A percentile compares a stretch with the other conserved stretches of the same genome.
Conservation (phyloP, 2,888 invertebrate species). For the Agrotis segetum region DNA sequence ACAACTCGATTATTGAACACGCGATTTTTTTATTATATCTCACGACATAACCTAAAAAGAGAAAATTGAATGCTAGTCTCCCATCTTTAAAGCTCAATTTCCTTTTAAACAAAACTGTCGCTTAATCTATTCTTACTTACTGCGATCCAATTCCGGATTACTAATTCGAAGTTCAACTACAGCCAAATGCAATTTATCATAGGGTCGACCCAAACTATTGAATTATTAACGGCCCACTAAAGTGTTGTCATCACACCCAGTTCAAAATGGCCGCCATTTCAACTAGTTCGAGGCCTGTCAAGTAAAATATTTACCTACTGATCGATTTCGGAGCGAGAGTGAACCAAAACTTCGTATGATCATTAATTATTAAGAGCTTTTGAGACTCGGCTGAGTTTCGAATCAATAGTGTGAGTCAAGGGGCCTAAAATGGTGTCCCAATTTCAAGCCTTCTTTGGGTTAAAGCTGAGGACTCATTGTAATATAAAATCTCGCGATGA, state of each 20-base stretch:
- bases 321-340: slow-evolving; percentile 46
- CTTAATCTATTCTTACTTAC: no score
- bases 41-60: no score
- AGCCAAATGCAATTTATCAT: slow-evolving; percentile 36
- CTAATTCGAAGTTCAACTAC: slow-evolving; percentile 44
- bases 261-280: slow-evolving; percentile 44
- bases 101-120: no score
- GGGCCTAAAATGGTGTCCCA: slow-evolving; percentile 26
- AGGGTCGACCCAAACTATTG: slow-evolving; percentile 29
- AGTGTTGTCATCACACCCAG: slow-evolving; percentile 36
- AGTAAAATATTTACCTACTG: slow-evolving; percentile 59
- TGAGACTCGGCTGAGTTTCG: slow-evolving; percentile 5
- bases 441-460: slow-evolving; percentile 33
- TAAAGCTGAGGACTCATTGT: neutral
- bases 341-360: slow-evolving; percentile 47
- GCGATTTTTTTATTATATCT: no score
- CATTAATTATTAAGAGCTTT: slow-evolving; percentile 48
- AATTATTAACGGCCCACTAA: slow-evolving; percentile 39
- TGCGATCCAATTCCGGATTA: neutral
- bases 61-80: no score
- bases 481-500: neutral
- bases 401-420: slow-evolving; percentile 43
- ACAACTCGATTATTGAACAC: no score
- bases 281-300: slow-evolving; percentile 35
- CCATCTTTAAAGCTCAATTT: no score